A percentile compares a stretch with the other conserved stretches of the same genome.
These are phyloP conservation scores for Acanthosepion lycidas DNA, from an alignment of 2,888 invertebrate species.

Conservation along the genomic window DNA sequence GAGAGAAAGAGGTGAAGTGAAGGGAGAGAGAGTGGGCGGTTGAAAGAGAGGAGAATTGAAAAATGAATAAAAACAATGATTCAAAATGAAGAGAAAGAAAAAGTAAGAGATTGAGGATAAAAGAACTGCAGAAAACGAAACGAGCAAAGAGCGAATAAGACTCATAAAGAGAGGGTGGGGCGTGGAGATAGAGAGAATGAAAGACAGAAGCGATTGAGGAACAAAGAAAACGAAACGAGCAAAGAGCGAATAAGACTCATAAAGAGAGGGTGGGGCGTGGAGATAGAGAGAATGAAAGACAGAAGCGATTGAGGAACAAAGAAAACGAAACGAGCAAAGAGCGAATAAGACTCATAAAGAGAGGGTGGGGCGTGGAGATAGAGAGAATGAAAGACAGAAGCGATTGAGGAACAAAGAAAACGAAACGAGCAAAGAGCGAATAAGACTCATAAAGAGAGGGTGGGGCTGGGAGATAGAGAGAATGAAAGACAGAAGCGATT, in stretches of 20 bases:
- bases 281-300: not conserved
- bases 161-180: not conserved
- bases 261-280: not conserved
- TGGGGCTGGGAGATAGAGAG: not conserved
- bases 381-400: not conserved
- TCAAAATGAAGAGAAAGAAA: no score
- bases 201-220: not conserved
- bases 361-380: not conserved
- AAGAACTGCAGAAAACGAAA: not conserved
- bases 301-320: not conserved
- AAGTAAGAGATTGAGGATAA: no score
- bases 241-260: not conserved
- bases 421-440: not conserved
- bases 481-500: not conserved
- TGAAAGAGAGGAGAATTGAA: not conserved
- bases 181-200: not conserved
- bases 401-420: not conserved
- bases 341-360: not conserved
- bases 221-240: not conserved
- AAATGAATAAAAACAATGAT: no score
- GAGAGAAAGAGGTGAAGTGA: not conserved
- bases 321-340: not conserved
- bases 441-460: not conserved
- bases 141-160: not conserved
- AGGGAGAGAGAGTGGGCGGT: not conserved